Evolutionary conservation across 2,797 vertebrate species (phyloP).

Genomic region (Megalops cyprinoides): DNA sequence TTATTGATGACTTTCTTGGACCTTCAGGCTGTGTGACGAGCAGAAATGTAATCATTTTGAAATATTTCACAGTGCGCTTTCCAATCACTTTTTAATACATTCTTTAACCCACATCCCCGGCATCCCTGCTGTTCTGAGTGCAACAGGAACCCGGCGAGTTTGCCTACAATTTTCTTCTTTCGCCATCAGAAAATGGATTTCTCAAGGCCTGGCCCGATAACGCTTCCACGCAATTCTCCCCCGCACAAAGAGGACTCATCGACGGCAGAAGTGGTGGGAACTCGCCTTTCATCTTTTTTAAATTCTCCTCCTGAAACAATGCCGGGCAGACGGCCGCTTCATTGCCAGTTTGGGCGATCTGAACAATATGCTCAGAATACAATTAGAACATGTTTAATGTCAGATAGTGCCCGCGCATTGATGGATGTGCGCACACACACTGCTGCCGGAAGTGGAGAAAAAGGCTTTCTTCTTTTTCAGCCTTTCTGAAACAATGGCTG

Average conservation of each 20-base stretch:
- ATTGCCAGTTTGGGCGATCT: not conserved
- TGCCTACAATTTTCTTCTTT: not conserved
- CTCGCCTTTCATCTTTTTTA: not conserved
- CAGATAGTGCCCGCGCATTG: not conserved
- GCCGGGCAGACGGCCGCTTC: not conserved
- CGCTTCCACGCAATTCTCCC: not conserved
- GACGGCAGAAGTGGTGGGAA: not conserved
- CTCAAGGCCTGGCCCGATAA: not conserved
- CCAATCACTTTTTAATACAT: not conserved
- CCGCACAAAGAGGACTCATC: not conserved
- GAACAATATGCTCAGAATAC: not conserved
- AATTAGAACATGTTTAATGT: not conserved
- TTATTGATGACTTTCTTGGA: too few species aligned
- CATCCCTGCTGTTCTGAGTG: not conserved
- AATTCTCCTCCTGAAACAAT: not conserved
- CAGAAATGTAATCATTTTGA: slow-evolving; percentile 7
- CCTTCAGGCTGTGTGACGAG: too few species aligned
- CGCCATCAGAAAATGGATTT: not conserved
- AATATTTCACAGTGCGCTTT: slow-evolving; percentile 10
- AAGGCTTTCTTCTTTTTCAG: too few species aligned
- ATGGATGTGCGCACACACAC: not conserved
- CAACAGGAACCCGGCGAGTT: not conserved
- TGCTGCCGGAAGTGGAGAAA: too few species aligned
- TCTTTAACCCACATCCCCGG: not conserved
- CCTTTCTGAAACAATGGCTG: too few species aligned